Percentiles rank a stretch among this genome's conserved stretches.
Conservation (phyloP, 2,113 vertebrate genomes). For the Hippocampus barbouri region DNA sequence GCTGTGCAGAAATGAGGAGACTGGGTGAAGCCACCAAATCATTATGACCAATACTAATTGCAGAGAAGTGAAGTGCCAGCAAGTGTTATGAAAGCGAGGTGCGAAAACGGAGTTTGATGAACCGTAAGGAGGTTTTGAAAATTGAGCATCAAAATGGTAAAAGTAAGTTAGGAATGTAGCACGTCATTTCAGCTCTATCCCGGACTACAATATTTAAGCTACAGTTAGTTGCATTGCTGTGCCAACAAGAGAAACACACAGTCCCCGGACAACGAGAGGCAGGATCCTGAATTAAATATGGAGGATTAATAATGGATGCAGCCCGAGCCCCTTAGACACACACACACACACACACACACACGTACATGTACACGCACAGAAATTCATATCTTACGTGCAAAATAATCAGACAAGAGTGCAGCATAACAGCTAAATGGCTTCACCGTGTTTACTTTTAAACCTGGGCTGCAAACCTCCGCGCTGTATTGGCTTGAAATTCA, state of each 20-base stretch:
- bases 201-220: conserved; percentile 12
- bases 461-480: background rate
- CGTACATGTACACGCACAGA: background rate
- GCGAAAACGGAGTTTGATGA: conserved; percentile 34
- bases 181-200: conserved; percentile 14
- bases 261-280: conserved; percentile 38
- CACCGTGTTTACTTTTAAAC: background rate
- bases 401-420: background rate
- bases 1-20: background rate
- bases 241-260: conserved; percentile 18
- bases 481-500: conserved; percentile 14
- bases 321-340: conserved; percentile 22
- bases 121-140: conserved; percentile 22
- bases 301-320: conserved; percentile 13
- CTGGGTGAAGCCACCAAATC: conserved; percentile 13
- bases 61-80: conserved; percentile 19
- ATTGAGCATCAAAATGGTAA: conserved; percentile 31
- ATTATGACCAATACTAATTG: conserved; percentile 48
- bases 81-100: conserved; percentile 28
- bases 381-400: background rate
- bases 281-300: conserved; percentile 46
- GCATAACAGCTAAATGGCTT: background rate
- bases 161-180: background rate
- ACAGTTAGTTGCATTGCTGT: conserved; percentile 33
- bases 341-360: conserved; percentile 1